Base-by-base conservation (phyloP, 2,797 vertebrate genomes). In the Lateolabrax maculatus region DNA sequence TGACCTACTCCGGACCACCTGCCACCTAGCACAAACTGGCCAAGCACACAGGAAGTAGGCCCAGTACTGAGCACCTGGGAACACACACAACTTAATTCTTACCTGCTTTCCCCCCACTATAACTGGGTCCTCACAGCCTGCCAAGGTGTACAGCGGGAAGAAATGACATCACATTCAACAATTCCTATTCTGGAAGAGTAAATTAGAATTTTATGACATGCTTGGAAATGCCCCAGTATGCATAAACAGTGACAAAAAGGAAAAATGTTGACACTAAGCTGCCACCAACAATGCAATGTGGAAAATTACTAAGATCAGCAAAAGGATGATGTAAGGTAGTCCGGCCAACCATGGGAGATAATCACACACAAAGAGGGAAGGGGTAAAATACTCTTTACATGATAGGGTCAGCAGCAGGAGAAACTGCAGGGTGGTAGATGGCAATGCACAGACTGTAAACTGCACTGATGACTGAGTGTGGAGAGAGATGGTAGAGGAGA, bases 331-430 rank as follows among this genome's bases (percentile, higher is more conserved):
- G 84, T 88, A 84, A 89, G 79, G 84, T 73, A 70, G 67, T 71
- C 60, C 37, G 11, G 74, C 71, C 81, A 79, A 88, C 85, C 71
- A n/a, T 15, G 34, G 31, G 39, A 87, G 86, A 89, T 85, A 89
- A 89, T 89, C 72, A 87, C 79, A 77, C 66, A 87, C 81, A 90
- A 88, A 88, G 65, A 72, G 62, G 53, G 25, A 73, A 79, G 52
- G 37, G 72, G 74, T 85, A 64, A 85, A 90, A 89, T 84, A 89
- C 82, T 84, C 39, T 78, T 81, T 65, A 80, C 73, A 82, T 73
- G 87, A 86, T 74, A 66, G 78, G 84, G 90, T 92, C 90, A 90
- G 91, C 89, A 89, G 89, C 79, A 81, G 81, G 88, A 21, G 9
- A 87, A 92, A 84, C 83, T 84, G 87, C 89, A 87, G 81, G 84